phyloP scores from a whole-genome alignment of 2,797 vertebrate genomes.

The Sebastes matsubarae region DNA sequence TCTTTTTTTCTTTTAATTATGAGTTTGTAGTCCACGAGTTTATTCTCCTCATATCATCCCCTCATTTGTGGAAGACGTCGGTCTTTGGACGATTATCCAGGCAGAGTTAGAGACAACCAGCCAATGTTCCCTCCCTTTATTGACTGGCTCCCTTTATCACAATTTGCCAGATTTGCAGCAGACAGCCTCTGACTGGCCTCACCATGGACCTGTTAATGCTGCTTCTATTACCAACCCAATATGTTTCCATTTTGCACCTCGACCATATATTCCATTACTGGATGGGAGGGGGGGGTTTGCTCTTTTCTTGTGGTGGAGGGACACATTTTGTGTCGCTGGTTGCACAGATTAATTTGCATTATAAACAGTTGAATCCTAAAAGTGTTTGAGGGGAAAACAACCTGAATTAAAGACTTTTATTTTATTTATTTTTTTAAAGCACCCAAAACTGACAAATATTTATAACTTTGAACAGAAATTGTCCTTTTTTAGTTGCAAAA shows the following conservation, averaged over 20 bases:
- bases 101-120: constrained; percentile 65
- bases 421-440: not conserved
- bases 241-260: constrained; percentile 61
- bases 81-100: constrained; percentile 62
- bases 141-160: constrained; percentile 78
- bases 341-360: constrained; percentile 13
- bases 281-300: not conserved
- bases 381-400: not conserved
- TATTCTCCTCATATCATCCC: constrained; percentile 64
- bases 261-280: constrained; percentile 46
- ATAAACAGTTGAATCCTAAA: constrained; percentile 13
- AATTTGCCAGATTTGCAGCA: constrained; percentile 74
- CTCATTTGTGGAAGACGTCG: constrained; percentile 69
- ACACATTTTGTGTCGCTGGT: constrained; percentile 15
- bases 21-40: constrained; percentile 54
- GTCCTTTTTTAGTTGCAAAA: not conserved
- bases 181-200: constrained; percentile 66
- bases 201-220: constrained; percentile 65
- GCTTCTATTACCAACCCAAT: constrained; percentile 47
- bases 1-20: not conserved
- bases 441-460: not conserved
- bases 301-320: not conserved
- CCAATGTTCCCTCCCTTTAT: constrained; percentile 75
- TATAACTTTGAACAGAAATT: not conserved
- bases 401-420: not conserved